Percentiles rank a stretch among this genome's conserved stretches.
These are phyloP conservation scores for Apomyelois bistriatella DNA, from an alignment of 2,888 invertebrate genomes.

Conservation along the genomic window DNA sequence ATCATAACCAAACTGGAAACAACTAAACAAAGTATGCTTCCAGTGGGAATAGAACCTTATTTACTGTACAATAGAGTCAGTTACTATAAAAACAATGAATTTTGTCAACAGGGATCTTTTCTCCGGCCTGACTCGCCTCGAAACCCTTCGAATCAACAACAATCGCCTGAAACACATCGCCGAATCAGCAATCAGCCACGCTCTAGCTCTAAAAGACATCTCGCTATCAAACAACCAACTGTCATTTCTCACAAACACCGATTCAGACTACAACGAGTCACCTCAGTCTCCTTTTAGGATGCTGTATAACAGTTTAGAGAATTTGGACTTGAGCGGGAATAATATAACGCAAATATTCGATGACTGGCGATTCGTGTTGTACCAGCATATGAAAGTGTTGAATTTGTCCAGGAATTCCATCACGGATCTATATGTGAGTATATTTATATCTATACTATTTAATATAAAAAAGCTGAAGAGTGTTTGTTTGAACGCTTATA, in stretches of 20 bases:
- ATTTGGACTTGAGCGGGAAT: conserved; percentile 10
- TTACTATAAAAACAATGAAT: background rate
- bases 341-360: background rate
- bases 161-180: conserved; percentile 3
- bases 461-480: too few species aligned
- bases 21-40: too few species aligned
- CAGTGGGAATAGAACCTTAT: too few species aligned
- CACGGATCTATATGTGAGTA: background rate
- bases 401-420: conserved; percentile 5
- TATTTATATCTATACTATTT: background rate
- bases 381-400: background rate
- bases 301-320: background rate
- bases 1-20: too few species aligned
- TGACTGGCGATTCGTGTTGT: conserved; percentile 5
- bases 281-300: background rate
- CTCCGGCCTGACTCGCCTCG: background rate
- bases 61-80: too few species aligned
- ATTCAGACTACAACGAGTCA: background rate
- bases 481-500: too few species aligned
- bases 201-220: background rate
- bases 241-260: background rate
- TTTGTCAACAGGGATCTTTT: conserved; percentile 6
- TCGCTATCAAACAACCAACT: conserved; percentile 1
- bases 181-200: background rate
- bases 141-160: background rate